Evolutionary conservation across 1,140 invertebrate genomes (phyloP), one percentile per base, ranked within the genome.

Genomic region (Thrips palmi): DNA sequence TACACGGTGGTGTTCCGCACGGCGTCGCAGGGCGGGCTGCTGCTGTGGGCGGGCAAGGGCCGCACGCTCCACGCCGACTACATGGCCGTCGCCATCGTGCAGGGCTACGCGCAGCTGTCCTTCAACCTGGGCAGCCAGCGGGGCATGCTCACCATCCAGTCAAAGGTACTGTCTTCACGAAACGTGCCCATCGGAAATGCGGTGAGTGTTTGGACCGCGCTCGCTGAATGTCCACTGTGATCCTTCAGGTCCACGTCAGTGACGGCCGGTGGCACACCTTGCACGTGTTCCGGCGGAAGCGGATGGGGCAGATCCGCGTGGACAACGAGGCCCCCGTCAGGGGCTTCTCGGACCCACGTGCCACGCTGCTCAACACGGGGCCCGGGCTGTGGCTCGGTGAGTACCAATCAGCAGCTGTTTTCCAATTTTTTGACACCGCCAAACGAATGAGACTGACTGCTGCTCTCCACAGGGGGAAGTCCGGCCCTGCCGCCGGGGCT

Each of bases 241-340:
- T 8, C 18, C 7, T 45, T 27, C 46, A 72, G 67, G 56, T 74
- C 50, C 24, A 65, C 47, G 66, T 83, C 2, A 64, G 73, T 50
- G 76, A 84, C 57, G 75, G 74, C 1, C 52, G 71, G 27, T 82
- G 78, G 77, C 79, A 85, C 52, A 69, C 66, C 14, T 59, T 79
- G 3, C 58, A 64, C 5, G 65, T 75, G 30, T 66, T 64, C 42
- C 65, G 78, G 45, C 62, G 75, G 42, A 75, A 77, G 52, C 55
- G 73, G 46, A 56, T 72, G 17, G 74, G 73, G 11, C 65, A 67
- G 47, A 55, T 85, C 27, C 68, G 73, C 50, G 67, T 83, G 7
- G 80, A 84, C 52, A 63, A 68, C 27, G 59, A 67, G 37, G 51
- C 60, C n/a, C 63, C 71, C 4, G 59, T 71, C 2, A 68, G 65